phyloP scores from a whole-genome alignment of 2,888 invertebrate genomes.

The Drosophila monieri region DNA sequence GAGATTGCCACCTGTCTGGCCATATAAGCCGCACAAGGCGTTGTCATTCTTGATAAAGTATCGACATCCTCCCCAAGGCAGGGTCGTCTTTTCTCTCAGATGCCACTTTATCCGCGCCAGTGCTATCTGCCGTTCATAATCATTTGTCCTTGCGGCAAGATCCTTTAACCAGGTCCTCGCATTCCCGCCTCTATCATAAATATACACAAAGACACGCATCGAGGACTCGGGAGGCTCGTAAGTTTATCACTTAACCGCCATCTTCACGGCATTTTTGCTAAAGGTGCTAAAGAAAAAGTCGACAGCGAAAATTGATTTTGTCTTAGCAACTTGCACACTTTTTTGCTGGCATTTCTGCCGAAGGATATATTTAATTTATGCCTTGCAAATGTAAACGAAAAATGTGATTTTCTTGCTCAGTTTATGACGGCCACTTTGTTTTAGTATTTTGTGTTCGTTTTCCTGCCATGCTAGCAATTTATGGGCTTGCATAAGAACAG shows the following conservation, averaged over 20 bases:
- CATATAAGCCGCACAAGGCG: conserved; percentile 17
- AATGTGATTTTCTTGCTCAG: conserved; percentile 64
- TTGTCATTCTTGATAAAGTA: conserved; percentile 7
- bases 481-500: conserved; percentile 66
- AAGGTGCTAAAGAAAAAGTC: conserved; percentile 46
- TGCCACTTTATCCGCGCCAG: conserved; percentile 21
- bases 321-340: conserved; percentile 1
- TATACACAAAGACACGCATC: conserved; percentile 4
- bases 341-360: conserved; percentile 26
- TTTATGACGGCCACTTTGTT: conserved; percentile 55
- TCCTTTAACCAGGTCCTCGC: conserved; percentile 40
- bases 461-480: conserved; percentile 53
- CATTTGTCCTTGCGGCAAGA: conserved; percentile 60
- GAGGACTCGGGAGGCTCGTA: conserved; percentile 22
- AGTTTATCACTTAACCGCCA: conserved; percentile 61
- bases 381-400: conserved; percentile 44
- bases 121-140: conserved; percentile 56
- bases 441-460: conserved; percentile 13
- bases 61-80: conserved; percentile 21
- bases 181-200: neutral
- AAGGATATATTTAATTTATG: conserved; percentile 65
- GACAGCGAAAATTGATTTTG: conserved; percentile 67
- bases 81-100: conserved; percentile 12
- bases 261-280: conserved; percentile 53
- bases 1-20: conserved; percentile 7